Percentiles rank a stretch among this genome's conserved stretches.
phyloP scores from a whole-genome alignment of 2,888 invertebrate genomes.

The Deilephila elpenor region DNA sequence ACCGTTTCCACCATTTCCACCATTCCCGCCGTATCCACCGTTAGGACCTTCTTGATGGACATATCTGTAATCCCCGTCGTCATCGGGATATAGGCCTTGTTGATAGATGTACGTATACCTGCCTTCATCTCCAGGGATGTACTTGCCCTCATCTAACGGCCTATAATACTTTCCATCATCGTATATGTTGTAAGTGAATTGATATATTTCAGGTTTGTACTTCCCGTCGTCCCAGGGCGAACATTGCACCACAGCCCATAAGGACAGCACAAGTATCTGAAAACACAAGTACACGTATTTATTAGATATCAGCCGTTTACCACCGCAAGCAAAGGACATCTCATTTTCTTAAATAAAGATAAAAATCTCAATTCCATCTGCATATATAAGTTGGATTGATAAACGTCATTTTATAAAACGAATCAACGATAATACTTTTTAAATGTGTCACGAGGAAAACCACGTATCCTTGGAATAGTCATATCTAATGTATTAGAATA shows the following conservation, averaged over 20 bases:
- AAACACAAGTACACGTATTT: conserved; percentile 42
- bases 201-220: conserved; percentile 64
- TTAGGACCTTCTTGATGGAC: conserved; percentile 72
- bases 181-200: conserved; percentile 44
- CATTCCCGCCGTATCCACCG: conserved; percentile 62
- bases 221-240: conserved; percentile 68
- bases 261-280: conserved; percentile 59
- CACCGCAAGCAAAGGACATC: background rate
- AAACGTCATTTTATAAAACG: background rate
- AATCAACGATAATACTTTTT: background rate
- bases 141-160: conserved; percentile 78
- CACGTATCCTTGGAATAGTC: conserved; percentile 20
- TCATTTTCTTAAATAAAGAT: no score
- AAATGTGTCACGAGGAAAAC: conserved; percentile 24
- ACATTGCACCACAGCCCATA: conserved; percentile 57
- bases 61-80: conserved; percentile 81
- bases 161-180: conserved; percentile 78
- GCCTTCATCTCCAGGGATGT: conserved; percentile 81
- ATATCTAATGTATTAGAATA: conserved; percentile 22
- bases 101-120: conserved; percentile 78
- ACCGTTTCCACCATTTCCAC: conserved; percentile 56
- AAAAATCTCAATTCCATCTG: no score
- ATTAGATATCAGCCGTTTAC: no score
- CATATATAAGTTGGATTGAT: no score
- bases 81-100: conserved; percentile 64